phyloP scores from a whole-genome alignment of 2,888 invertebrate genomes.

The Agelastica alni region DNA sequence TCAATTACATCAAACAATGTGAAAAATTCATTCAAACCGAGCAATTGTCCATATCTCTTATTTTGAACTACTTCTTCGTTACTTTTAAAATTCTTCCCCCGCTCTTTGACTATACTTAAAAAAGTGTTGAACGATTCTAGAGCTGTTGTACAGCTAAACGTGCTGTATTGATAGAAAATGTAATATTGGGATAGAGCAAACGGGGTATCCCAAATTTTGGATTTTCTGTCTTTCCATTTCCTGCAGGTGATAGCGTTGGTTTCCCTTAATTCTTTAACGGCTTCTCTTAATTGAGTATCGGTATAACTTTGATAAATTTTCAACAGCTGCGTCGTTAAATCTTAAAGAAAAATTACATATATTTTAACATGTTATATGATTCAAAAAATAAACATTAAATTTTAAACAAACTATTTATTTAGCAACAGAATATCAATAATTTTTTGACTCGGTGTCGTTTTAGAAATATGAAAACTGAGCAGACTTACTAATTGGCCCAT shows the following conservation, averaged over 20 bases:
- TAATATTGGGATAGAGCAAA: conserved; percentile 58
- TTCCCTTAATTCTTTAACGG: conserved; percentile 63
- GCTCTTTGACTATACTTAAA: conserved; percentile 7
- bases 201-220: conserved; percentile 40
- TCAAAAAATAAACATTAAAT: too few relatives aligned
- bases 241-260: conserved; percentile 19
- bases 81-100: conserved; percentile 5
- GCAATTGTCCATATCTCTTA: conserved; percentile 39
- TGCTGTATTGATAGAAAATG: conserved; percentile 47
- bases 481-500: conserved; percentile 39
- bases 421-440: too few relatives aligned
- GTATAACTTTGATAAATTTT: conserved; percentile 74
- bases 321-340: conserved; percentile 69
- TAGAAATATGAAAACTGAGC: too few relatives aligned
- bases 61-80: conserved; percentile 11
- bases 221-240: conserved; percentile 9
- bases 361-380: too few relatives aligned
- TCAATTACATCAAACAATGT: conserved; percentile 26
- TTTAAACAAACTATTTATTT: too few relatives aligned
- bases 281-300: conserved; percentile 65
- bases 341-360: conserved; percentile 53
- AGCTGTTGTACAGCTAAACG: conserved; percentile 34
- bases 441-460: too few relatives aligned
- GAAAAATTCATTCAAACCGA: conserved; percentile 40
- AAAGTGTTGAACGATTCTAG: conserved; percentile 37